Base-by-base conservation (phyloP, 2,888 invertebrate species). In the Belgica antarctica region DNA sequence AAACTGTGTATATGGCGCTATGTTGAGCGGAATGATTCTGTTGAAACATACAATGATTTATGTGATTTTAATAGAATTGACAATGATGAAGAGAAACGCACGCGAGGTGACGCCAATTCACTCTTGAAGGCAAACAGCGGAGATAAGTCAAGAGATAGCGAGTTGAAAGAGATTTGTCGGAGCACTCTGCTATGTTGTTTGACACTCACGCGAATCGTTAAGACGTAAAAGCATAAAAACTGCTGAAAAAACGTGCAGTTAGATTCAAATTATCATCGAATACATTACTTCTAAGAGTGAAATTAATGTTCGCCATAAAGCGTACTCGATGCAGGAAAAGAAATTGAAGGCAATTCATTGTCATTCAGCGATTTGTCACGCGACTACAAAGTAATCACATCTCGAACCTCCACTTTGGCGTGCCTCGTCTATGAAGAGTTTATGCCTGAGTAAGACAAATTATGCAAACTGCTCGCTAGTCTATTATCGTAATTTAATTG, bases 31-130 rank as follows among this genome's bases (percentile, higher is more conserved):
- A 27, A 61, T 15, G n/a, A 31, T 31, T 61, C 7, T 27, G 61
- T 61, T 61, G 28, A 61, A 61, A 61, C 17, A n/a, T 24, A 8
- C 28, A 61, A 61, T 61, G 61, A 61, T 61, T 61, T 61, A 61
- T 61, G 28, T 12, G 61, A 61, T 28, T 61, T 61, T 61, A 61
- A 61, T 61, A 61, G 28, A 15, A 61, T 25, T 27, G 10, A 61
- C 61, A 15, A 61, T 15, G n/a, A n/a, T n/a, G 17, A 31, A 61
- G 27, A 15, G 27, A 61, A 28, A 27, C 31, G 61, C 17, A 22
- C 5, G 12, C 27, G 28, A 12, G 7, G 28, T 61, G 61, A 61
- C 61, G 61, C 61, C 61, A 61, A 57, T 57, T 57, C 57, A 57
- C 24, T 57, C 15, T 57, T 41, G 15, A 10, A 41, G 41, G 41